phyloP scores from a whole-genome alignment of 1,140 invertebrate species.

The Trigoniulus corallinus region DNA sequence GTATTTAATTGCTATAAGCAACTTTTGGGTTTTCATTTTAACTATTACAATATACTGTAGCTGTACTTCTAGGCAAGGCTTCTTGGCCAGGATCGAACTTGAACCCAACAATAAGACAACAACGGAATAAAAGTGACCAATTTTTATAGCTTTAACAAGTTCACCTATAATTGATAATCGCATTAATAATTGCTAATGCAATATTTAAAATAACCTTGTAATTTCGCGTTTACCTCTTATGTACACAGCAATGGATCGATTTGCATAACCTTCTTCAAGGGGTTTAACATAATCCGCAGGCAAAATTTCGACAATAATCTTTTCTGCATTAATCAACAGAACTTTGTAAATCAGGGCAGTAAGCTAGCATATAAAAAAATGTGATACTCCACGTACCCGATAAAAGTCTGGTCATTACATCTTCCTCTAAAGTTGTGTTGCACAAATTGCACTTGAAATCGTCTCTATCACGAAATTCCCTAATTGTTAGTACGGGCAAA shows the following conservation, averaged over 20 bases:
- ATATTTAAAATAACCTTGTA: background rate
- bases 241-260: background rate
- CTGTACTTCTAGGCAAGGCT: background rate
- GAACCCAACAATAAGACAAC: background rate
- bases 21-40: too few relatives aligned
- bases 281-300: background rate
- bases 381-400: too few relatives aligned
- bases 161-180: background rate
- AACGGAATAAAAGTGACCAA: background rate
- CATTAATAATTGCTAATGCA: background rate
- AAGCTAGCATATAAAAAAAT: background rate
- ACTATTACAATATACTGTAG: background rate
- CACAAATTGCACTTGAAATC: background rate
- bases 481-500: background rate
- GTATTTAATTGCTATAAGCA: too few relatives aligned
- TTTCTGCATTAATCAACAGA: background rate
- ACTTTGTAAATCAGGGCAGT: background rate
- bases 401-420: background rate
- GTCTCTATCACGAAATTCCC: background rate
- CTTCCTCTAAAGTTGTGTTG: background rate
- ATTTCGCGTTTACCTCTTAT: background rate
- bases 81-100: background rate
- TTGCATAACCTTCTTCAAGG: background rate
- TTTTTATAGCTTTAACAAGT: background rate
- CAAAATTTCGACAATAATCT: background rate